phyloP scores from a whole-genome alignment of 2,888 invertebrate species.

The Dryomyza anilis region DNA sequence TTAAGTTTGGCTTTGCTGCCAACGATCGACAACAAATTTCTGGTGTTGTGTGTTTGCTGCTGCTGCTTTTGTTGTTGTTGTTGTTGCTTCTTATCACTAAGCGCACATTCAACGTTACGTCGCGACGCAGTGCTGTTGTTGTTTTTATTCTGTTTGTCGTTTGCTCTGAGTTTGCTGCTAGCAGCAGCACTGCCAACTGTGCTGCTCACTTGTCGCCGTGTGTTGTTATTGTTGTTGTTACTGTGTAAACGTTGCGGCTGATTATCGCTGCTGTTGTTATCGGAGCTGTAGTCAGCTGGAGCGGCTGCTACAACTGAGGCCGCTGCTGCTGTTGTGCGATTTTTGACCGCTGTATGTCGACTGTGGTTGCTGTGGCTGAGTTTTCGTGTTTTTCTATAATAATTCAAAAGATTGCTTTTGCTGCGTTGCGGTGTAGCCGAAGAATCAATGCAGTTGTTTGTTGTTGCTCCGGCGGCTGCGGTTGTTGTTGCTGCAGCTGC shows the following conservation, averaged over 20 bases:
- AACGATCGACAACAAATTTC: conserved; percentile 40
- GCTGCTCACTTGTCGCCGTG: conserved; percentile 15
- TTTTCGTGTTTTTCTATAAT: conserved; percentile 59
- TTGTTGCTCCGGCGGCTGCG: not conserved
- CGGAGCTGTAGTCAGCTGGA: conserved; percentile 35
- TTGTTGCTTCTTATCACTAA: conserved; percentile 35
- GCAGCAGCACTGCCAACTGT: too few species aligned
- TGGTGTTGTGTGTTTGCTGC: conserved; percentile 29
- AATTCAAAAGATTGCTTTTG: conserved; percentile 54
- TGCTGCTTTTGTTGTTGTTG: conserved; percentile 30
- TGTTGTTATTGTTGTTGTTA: conserved; percentile 12
- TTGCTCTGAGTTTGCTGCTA: conserved; percentile 24
- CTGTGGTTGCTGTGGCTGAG: conserved; percentile 45
- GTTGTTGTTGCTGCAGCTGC: conserved; percentile 28
- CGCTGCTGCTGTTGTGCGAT: conserved; percentile 23
- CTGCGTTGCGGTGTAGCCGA: conserved; percentile 33
- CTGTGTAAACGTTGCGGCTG: conserved; percentile 28
- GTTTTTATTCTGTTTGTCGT: conserved; percentile 28
- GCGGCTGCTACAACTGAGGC: not conserved
- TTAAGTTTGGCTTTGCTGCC: conserved; percentile 40
- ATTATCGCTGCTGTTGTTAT: conserved; percentile 35
- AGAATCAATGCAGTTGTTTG: conserved; percentile 17
- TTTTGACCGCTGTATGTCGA: conserved; percentile 23
- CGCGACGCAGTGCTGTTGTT: conserved; percentile 29
- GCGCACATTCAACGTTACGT: conserved; percentile 35